phyloP scores from a whole-genome alignment of 2,888 invertebrate species.

The Monochamus alternatus region DNA sequence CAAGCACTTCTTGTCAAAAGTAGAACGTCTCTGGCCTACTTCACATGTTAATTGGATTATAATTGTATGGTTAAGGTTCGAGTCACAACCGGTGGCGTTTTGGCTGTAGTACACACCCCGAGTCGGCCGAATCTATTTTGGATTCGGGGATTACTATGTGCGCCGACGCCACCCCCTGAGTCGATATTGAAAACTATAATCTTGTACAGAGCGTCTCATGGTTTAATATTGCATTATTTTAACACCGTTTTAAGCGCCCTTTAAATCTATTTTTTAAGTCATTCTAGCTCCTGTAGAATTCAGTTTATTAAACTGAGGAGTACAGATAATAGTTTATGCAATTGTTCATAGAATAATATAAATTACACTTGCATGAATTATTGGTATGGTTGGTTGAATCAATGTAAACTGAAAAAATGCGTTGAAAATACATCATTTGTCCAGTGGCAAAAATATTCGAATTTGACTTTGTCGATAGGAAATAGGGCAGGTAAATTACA shows the following conservation, averaged over 20 bases:
- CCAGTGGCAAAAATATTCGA: too few species aligned
- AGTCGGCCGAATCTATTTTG: slow-evolving; percentile 68
- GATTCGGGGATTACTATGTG: slow-evolving; percentile 57
- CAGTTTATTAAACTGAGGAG: too few species aligned
- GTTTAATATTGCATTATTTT: slow-evolving; percentile 20
- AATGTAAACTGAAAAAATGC: too few species aligned
- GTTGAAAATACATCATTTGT: too few species aligned
- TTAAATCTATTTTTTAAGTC: neutral
- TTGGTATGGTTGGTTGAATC: too few species aligned
- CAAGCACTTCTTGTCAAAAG: slow-evolving; percentile 7
- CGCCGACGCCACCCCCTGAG: slow-evolving; percentile 64
- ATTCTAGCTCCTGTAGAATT: too few species aligned
- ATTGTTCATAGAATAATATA: too few species aligned
- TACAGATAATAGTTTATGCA: too few species aligned
- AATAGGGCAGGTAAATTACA: too few species aligned
- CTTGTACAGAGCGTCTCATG: slow-evolving; percentile 35
- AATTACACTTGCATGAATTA: too few species aligned
- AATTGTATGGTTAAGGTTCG: slow-evolving; percentile 54
- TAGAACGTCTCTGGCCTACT: slow-evolving; percentile 44
- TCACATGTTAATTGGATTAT: slow-evolving; percentile 63
- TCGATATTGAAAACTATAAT: slow-evolving; percentile 60
- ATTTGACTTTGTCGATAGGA: too few species aligned
- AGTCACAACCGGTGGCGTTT: slow-evolving; percentile 64
- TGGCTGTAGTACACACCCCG: slow-evolving; percentile 70
- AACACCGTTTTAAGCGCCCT: neutral